These are phyloP conservation scores for Sturmia bella DNA, from an alignment of 2,888 invertebrate genomes.

Conservation along the genomic window DNA sequence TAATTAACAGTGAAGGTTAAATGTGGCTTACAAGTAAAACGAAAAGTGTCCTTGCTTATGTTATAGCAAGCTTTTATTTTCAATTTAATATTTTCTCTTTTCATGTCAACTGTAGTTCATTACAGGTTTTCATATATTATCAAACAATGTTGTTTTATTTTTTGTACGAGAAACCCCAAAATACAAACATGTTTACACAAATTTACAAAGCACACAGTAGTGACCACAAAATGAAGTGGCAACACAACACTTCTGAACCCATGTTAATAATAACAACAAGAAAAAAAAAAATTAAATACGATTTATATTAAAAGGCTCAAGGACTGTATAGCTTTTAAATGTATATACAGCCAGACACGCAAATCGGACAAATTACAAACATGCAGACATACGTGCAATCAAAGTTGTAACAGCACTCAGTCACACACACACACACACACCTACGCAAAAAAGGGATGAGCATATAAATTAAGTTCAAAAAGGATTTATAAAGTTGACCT, in stretches of 20 bases:
- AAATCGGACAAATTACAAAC: neutral
- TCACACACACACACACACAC: neutral
- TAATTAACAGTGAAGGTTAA: too few relatives aligned
- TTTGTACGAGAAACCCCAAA: constrained; percentile 44
- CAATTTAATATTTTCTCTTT: neutral
- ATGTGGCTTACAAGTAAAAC: too few relatives aligned
- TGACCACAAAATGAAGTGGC: constrained; percentile 80
- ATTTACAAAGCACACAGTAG: constrained; percentile 33
- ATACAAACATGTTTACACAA: constrained; percentile 50
- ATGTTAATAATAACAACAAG: constrained; percentile 62
- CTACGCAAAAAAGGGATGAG: neutral
- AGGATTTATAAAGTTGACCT: constrained; percentile 24
- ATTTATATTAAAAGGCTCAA: constrained; percentile 43
- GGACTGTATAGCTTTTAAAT: constrained; percentile 1
- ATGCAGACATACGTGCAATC: neutral
- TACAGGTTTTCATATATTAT: constrained; percentile 4
- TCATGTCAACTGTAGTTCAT: neutral
- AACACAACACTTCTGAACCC: constrained; percentile 74
- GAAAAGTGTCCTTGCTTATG: too few relatives aligned
- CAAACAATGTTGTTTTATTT: neutral
- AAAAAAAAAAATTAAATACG: constrained; percentile 66
- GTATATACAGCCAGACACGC: neutral
- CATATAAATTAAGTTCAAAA: constrained; percentile 44
- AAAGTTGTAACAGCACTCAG: neutral
- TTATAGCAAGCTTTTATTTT: neutral